Base-by-base conservation (phyloP, 2,113 vertebrate genomes). In the Oryzias javanicus region DNA sequence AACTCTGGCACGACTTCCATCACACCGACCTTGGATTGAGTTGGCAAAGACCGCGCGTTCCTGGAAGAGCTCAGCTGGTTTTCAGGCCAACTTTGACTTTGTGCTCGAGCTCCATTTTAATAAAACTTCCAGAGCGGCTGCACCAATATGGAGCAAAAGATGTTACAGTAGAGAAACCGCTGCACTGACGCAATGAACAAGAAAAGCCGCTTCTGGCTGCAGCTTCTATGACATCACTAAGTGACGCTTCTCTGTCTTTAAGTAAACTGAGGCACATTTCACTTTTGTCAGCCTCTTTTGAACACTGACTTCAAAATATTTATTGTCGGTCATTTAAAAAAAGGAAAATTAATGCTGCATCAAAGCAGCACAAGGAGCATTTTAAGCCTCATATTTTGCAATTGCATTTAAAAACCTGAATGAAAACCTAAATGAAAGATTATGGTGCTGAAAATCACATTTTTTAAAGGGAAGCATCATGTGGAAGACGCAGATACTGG, bases 401-500 rank as follows among this genome's bases (percentile, higher is more conserved):
- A 27, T 6, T 6, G 14, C 5, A 50, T 24, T 50, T 22, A 35
- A 20, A 20, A 49, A 10, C 14, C 49, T n/a, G n/a, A n/a, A n/a
- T n/a, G n/a, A n/a, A n/a, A n/a, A n/a, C n/a, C n/a, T n/a, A n/a
- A n/a, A n/a, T n/a, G n/a, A n/a, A n/a, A n/a, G n/a, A n/a, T n/a
- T n/a, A n/a, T n/a, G n/a, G n/a, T n/a, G n/a, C n/a, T n/a, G n/a
- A n/a, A 29, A 51, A 54, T 61, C 44, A 25, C 13, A 48, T 63
- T 66, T 27, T 41, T 25, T 20, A 24, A 8, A 44, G 53, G 56
- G 53, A 69, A 53, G 55, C 40, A 0, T 66, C 46, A 66, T 19
- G 22, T 59, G 70, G 50, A 70, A 62, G 61, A 72, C 57, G 6
- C 25, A 44, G 58, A 50, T 49, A 58, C 67, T 47, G 49, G 24